These are phyloP conservation scores for Pithys albifrons DNA, from an alignment of 2,113 vertebrate species.

Conservation along the genomic window DNA sequence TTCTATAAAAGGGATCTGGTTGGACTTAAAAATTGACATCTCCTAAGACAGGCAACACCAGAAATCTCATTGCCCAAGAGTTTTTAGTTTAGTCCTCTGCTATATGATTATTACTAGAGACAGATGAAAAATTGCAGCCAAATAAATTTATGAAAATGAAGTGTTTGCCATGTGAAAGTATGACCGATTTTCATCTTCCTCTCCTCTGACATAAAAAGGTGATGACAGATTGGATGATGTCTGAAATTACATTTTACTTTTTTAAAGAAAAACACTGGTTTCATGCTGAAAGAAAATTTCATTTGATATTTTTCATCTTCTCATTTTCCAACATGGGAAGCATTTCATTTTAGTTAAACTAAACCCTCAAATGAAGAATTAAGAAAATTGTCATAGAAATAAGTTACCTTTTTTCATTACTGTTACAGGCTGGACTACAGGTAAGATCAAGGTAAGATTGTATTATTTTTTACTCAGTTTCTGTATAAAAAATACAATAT, in stretches of 20 bases:
- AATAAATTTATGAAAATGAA: neutral
- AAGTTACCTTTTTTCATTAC: neutral
- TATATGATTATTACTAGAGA: neutral
- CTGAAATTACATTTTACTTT: neutral
- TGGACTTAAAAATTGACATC: neutral
- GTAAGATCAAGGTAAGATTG: neutral
- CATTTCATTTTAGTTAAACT: neutral
- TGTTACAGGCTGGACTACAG: rapidly evolving
- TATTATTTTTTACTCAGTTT: neutral
- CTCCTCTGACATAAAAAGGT: neutral
- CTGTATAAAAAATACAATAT: neutral
- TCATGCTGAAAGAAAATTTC: neutral
- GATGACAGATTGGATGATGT: neutral
- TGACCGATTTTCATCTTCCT: neutral
- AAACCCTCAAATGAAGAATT: neutral
- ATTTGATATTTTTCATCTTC: neutral
- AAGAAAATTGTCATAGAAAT: neutral
- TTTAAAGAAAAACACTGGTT: neutral
- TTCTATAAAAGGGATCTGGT: neutral
- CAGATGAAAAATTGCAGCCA: neutral
- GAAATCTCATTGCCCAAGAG: neutral
- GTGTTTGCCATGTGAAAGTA: neutral
- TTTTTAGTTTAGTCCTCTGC: neutral
- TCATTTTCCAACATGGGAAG: neutral
- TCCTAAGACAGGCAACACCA: neutral